phyloP scores from a whole-genome alignment of 2,113 vertebrate genomes.

The Oryzias javanicus region DNA sequence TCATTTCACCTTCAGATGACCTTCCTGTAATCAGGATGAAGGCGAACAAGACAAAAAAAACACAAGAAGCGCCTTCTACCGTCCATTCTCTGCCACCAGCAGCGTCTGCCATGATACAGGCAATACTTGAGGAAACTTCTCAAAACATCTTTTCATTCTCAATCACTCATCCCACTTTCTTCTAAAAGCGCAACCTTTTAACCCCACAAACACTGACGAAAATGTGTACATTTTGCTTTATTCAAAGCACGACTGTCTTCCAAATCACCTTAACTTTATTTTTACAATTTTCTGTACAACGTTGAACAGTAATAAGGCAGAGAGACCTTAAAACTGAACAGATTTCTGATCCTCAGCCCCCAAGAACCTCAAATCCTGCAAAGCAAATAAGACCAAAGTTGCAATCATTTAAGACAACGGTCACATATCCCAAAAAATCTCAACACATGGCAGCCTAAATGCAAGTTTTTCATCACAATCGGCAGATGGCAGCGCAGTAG shows the following conservation, averaged over 20 bases:
- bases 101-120: slow-evolving; percentile 33
- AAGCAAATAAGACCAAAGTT: slow-evolving; percentile 38
- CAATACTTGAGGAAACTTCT: slow-evolving; percentile 9
- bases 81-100: slow-evolving; percentile 76
- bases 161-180: slow-evolving; percentile 10
- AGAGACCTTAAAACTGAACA: no score
- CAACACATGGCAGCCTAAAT: no score
- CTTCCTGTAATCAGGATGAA: slow-evolving; percentile 63
- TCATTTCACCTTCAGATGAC: slow-evolving; percentile 43
- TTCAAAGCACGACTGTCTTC: slow-evolving; percentile 64
- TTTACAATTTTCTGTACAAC: neutral
- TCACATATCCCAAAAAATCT: no score
- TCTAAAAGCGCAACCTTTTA: neutral
- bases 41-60: slow-evolving; percentile 37
- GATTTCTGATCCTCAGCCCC: neutral
- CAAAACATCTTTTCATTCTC: slow-evolving; percentile 23
- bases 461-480: no score
- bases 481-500: no score
- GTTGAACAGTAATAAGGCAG: no score
- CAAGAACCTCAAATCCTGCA: neutral
- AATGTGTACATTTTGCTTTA: slow-evolving; percentile 42
- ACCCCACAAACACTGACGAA: neutral
- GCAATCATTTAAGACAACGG: neutral
- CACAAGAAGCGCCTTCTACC: slow-evolving; percentile 80
- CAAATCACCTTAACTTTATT: slow-evolving; percentile 29